Conservation (phyloP, 2,888 invertebrate species). For the Plebejus argus region DNA sequence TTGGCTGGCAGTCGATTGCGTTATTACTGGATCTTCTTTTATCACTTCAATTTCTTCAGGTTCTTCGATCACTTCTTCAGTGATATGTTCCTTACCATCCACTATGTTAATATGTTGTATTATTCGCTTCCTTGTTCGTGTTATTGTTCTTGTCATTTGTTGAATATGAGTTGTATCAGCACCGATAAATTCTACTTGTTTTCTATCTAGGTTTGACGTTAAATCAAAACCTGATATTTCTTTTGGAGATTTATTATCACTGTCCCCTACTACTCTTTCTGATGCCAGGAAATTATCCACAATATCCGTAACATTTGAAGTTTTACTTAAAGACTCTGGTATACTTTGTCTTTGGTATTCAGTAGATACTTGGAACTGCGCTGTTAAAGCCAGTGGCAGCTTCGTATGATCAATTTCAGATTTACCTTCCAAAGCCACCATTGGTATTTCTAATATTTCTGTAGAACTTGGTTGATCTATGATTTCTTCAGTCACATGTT, state of each 20-base stretch:
- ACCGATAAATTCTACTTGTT: conserved; percentile 45
- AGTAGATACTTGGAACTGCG: neutral
- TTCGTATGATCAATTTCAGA: neutral
- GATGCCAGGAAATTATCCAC: neutral
- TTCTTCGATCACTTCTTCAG: conserved; percentile 92
- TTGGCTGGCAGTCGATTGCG: conserved; percentile 21
- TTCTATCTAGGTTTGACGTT: neutral
- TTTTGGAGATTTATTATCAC: neutral
- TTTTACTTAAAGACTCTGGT: neutral
- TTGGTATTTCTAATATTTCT: conserved; percentile 41
- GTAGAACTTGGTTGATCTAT: conserved; percentile 81
- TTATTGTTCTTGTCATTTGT: conserved; percentile 87
- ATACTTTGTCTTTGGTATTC: neutral
- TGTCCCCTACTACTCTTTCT: neutral
- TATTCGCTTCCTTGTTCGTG: conserved; percentile 85
- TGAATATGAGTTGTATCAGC: conserved; percentile 85
- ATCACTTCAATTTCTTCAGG: conserved; percentile 88
- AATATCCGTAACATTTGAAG: neutral
- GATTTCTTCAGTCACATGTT: conserved; percentile 81
- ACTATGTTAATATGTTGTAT: conserved; percentile 88
- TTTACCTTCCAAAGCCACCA: neutral
- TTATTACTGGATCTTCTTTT: conserved; percentile 83
- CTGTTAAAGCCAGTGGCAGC: neutral
- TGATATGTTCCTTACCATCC: conserved; percentile 90
- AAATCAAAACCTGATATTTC: neutral